These are phyloP conservation scores for Lissocephala sabroskyi DNA, from an alignment of 2,888 invertebrate species.

Conservation along the genomic window DNA sequence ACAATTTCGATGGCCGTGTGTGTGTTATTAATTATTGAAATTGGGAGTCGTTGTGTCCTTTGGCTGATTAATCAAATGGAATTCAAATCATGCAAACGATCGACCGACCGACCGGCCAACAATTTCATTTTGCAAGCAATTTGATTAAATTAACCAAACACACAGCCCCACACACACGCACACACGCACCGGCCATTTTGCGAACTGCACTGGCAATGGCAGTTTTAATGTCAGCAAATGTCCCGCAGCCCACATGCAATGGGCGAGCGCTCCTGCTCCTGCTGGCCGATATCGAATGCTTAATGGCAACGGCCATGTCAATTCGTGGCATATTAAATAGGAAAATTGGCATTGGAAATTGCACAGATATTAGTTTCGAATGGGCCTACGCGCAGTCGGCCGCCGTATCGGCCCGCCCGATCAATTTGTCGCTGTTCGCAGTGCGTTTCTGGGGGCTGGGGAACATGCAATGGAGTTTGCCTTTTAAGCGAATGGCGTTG, in stretches of 20 bases:
- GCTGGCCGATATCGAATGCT: conserved; percentile 47
- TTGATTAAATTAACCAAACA: conserved; percentile 53
- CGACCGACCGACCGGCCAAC: no score
- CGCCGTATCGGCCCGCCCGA: conserved; percentile 49
- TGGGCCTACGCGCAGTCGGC: conserved; percentile 9
- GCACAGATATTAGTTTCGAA: conserved; percentile 53
- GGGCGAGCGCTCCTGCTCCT: conserved; percentile 1
- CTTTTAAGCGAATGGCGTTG: conserved; percentile 21
- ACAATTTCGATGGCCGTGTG: conserved; percentile 29
- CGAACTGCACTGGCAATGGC: conserved; percentile 20
- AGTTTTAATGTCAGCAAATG: conserved; percentile 46
- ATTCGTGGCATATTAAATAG: conserved; percentile 67
- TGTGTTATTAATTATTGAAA: conserved; percentile 56
- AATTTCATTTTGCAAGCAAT: conserved; percentile 52
- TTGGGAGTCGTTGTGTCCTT: conserved; percentile 19
- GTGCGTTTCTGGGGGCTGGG: conserved; percentile 28
- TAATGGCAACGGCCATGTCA: conserved; percentile 60
- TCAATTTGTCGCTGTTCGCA: conserved; percentile 61
- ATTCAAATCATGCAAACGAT: not conserved
- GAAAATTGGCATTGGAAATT: conserved; percentile 63
- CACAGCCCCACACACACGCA: conserved; percentile 10
- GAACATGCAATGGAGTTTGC: conserved; percentile 10
- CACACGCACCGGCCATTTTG: conserved; percentile 6
- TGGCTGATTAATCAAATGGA: not conserved
- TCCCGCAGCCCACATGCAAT: conserved; percentile 2